Percentiles rank a stretch among this genome's conserved stretches.
Conservation (phyloP, 2,113 vertebrate genomes). For the Leptobrachium leishanense region DNA sequence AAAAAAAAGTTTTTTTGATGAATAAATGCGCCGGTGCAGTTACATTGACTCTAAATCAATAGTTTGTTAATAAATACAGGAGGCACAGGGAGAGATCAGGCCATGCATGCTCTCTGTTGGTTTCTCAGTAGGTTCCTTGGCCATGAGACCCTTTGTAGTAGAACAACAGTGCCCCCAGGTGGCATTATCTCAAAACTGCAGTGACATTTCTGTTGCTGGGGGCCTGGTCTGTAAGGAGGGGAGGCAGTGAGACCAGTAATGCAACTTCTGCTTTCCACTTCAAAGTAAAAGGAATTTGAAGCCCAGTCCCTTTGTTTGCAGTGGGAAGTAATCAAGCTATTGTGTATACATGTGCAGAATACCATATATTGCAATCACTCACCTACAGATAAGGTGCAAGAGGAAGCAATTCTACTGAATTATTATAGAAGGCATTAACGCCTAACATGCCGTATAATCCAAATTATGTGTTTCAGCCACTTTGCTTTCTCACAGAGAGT, state of each 20-base stretch:
- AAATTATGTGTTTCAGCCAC: too few species aligned
- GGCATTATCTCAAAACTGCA: neutral
- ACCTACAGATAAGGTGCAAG: neutral
- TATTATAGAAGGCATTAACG: too few species aligned
- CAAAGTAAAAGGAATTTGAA: neutral
- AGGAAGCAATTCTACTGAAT: neutral
- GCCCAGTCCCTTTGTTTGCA: neutral
- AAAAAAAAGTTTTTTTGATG: too few species aligned
- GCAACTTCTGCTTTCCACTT: neutral
- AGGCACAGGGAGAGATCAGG: too few species aligned
- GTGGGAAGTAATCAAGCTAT: neutral
- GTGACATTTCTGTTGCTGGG: neutral
- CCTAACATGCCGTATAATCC: too few species aligned
- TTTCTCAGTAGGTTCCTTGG: too few species aligned
- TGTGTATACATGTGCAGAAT: neutral
- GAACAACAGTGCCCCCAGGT: constrained; percentile 18
- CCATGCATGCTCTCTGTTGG: too few species aligned
- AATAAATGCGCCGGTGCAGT: too few species aligned
- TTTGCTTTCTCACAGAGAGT: too few species aligned
- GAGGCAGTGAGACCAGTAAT: neutral
- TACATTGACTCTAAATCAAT: too few species aligned
- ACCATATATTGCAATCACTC: neutral
- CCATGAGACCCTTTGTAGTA: neutral
- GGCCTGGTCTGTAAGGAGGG: neutral
- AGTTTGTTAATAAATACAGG: too few species aligned